These are phyloP conservation scores for Telmatherina bonti DNA, from an alignment of 2,797 vertebrate genomes.

Conservation along the genomic window DNA sequence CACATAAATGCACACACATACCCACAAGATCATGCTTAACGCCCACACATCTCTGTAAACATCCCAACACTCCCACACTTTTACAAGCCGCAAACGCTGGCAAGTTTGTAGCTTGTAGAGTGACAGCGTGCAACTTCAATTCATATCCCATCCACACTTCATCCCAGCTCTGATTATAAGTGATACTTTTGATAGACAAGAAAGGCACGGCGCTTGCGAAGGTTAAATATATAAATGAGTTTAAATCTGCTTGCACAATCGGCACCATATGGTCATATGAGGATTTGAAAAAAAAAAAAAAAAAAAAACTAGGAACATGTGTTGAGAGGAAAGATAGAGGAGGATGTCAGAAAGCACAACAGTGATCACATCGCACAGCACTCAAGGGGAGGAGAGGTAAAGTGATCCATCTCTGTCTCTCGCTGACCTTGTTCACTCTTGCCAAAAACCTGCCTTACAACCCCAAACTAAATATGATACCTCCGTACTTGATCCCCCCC, in stretches of 20 bases:
- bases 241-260: slow-evolving; percentile 10
- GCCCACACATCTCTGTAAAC: slow-evolving; percentile 73
- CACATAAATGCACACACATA: slow-evolving; percentile 57
- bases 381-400: slow-evolving; percentile 76
- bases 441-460: slow-evolving; percentile 84
- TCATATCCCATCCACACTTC: slow-evolving; percentile 61
- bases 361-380: slow-evolving; percentile 80
- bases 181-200: slow-evolving; percentile 49
- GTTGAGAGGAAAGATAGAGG: slow-evolving; percentile 19
- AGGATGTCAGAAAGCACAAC: slow-evolving; percentile 71
- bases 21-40: slow-evolving; percentile 67
- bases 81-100: slow-evolving; percentile 59
- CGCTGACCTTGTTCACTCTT: slow-evolving; percentile 84
- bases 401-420: slow-evolving; percentile 74
- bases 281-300: too few relatives aligned
- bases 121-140: slow-evolving; percentile 63
- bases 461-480: slow-evolving; percentile 87
- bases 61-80: slow-evolving; percentile 68
- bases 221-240: slow-evolving; percentile 11
- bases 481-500: slow-evolving; percentile 47
- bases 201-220: slow-evolving; percentile 9
- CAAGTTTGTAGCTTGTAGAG: slow-evolving; percentile 53
- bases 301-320: too few relatives aligned
- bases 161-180: slow-evolving; percentile 51
- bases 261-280: slow-evolving; percentile 22